phyloP scores from a whole-genome alignment of 2,113 vertebrate genomes.

The Paracanthobrama guichenoti region DNA sequence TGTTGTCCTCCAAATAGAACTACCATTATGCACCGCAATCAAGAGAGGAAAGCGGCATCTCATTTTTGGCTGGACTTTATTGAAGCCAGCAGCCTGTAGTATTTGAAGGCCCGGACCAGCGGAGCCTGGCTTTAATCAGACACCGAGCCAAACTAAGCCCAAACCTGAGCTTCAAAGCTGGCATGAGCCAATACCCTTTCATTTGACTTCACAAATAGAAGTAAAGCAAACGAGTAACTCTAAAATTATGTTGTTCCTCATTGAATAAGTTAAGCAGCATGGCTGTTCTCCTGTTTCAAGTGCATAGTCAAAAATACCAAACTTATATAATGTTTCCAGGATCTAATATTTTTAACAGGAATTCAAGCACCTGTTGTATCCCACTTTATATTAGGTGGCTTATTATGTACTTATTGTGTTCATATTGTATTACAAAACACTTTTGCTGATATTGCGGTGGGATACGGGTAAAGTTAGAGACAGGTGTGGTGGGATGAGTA shows the following conservation, averaged over 20 bases:
- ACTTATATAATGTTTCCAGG: background rate
- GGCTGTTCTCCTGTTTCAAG: background rate
- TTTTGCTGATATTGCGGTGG: too few species aligned
- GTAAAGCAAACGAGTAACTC: background rate
- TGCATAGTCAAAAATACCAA: background rate
- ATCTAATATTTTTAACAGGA: slow-evolving; percentile 7
- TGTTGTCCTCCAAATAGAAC: background rate
- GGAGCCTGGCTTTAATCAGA: slow-evolving; percentile 42
- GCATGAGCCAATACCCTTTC: slow-evolving; percentile 35
- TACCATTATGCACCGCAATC: slow-evolving; percentile 1
- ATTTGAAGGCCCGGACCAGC: slow-evolving; percentile 39
- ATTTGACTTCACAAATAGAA: slow-evolving; percentile 32
- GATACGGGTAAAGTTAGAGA: too few species aligned
- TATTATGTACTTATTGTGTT: too few species aligned
- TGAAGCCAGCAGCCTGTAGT: slow-evolving; percentile 13
- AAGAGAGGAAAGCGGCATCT: slow-evolving; percentile 29
- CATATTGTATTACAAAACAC: too few species aligned
- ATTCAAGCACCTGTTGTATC: slow-evolving; percentile 29
- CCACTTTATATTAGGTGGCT: too few species aligned
- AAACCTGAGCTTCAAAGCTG: slow-evolving; percentile 39
- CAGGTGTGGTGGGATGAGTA: too few species aligned
- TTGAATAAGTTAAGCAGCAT: background rate
- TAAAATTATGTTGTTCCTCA: slow-evolving; percentile 5
- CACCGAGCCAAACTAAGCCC: slow-evolving; percentile 27
- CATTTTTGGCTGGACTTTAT: slow-evolving; percentile 28